These are phyloP conservation scores for Tetheella fluctuosa DNA, from an alignment of 2,888 invertebrate genomes.

Conservation along the genomic window DNA sequence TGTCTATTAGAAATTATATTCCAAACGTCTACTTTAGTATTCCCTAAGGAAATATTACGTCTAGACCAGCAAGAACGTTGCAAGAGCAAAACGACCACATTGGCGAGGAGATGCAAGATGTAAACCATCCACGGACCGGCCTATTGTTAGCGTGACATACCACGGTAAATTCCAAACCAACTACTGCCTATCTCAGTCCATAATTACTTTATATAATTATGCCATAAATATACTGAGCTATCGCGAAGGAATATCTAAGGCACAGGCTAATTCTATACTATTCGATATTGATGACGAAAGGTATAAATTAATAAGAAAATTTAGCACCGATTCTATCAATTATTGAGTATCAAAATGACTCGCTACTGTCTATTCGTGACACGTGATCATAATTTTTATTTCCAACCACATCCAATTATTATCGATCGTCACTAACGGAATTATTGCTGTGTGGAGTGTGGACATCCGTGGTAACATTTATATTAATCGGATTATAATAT, in stretches of 20 bases:
- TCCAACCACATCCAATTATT: not conserved
- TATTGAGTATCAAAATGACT: slow-evolving; percentile 27
- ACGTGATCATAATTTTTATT: slow-evolving; percentile 45
- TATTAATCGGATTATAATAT: too few species aligned
- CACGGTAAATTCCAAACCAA: slow-evolving; percentile 67
- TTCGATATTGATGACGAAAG: slow-evolving; percentile 1
- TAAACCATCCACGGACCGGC: slow-evolving; percentile 48
- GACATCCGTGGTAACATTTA: slow-evolving; percentile 28
- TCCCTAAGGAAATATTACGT: slow-evolving; percentile 72
- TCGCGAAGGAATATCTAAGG: slow-evolving; percentile 48
- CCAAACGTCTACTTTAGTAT: slow-evolving; percentile 61
- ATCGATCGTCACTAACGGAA: not conserved
- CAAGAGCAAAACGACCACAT: slow-evolving; percentile 68
- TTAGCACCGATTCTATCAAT: slow-evolving; percentile 19
- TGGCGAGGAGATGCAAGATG: slow-evolving; percentile 46
- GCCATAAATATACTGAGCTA: slow-evolving; percentile 60
- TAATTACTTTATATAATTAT: slow-evolving; percentile 72
- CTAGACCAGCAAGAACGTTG: slow-evolving; percentile 77
- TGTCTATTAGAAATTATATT: slow-evolving; percentile 47
- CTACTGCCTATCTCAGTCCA: slow-evolving; percentile 57
- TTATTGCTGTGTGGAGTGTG: not conserved
- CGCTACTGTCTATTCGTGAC: slow-evolving; percentile 46
- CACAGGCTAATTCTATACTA: slow-evolving; percentile 42
- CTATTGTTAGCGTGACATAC: slow-evolving; percentile 79
- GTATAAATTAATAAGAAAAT: not conserved